Conservation (phyloP, 2,797 vertebrate species). For the Siniperca obscura region DNA sequence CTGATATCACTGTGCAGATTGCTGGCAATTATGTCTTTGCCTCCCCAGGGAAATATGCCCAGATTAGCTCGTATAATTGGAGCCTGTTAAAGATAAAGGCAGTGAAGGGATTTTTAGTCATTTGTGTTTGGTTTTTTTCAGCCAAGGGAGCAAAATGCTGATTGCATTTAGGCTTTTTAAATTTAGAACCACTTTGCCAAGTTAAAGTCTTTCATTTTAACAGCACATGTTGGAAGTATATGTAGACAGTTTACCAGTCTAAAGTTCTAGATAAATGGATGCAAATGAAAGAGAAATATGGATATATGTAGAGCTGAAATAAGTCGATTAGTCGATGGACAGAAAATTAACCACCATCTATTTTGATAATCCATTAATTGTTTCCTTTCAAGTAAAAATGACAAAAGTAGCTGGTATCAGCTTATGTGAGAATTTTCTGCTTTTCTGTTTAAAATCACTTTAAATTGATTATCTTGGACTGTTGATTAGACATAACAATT, state of each 20-base stretch:
- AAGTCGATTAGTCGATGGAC: background rate
- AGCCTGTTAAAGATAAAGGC: slow-evolving; percentile 79
- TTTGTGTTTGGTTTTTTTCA: slow-evolving; percentile 30
- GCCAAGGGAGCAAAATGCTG: slow-evolving; percentile 39
- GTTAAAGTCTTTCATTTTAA: slow-evolving; percentile 24
- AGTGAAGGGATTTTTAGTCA: slow-evolving; percentile 61
- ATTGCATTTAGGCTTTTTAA: slow-evolving; percentile 38
- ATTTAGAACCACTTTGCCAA: slow-evolving; percentile 13
- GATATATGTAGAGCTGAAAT: background rate
- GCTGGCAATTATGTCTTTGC: slow-evolving; percentile 80
- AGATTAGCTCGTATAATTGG: slow-evolving; percentile 83
- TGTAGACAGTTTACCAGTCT: background rate
- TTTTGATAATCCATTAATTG: background rate
- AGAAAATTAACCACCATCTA: background rate
- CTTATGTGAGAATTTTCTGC: background rate
- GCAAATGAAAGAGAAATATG: background rate
- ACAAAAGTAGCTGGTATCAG: background rate
- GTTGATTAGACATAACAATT: background rate
- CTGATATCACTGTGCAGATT: slow-evolving; percentile 76
- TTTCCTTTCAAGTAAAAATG: background rate
- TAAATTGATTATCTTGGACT: background rate
- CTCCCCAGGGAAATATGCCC: slow-evolving; percentile 81
- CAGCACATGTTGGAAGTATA: background rate
- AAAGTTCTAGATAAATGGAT: slow-evolving; percentile 3
- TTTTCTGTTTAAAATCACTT: background rate